Evolutionary conservation across 2,113 vertebrate genomes (phyloP).

Genomic region (Thalassarche chlororhynchos): DNA sequence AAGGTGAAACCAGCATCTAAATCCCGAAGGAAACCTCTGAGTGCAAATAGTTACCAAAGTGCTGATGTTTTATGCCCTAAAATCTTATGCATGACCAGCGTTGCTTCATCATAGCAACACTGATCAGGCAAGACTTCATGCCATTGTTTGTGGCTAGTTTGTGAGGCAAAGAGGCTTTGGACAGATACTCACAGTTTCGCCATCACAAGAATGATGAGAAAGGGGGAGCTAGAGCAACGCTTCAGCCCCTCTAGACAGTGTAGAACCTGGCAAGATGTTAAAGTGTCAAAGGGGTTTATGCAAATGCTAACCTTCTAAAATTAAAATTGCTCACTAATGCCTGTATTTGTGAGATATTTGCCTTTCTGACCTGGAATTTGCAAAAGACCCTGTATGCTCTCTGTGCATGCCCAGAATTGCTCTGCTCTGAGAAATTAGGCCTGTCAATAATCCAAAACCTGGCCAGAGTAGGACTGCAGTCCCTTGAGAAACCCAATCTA

Average conservation of each 20-base stretch:
- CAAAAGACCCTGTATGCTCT: accelerated
- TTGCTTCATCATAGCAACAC: not conserved
- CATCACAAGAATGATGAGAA: not conserved
- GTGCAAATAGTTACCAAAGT: not conserved
- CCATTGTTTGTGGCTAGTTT: not conserved
- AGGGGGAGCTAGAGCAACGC: not conserved
- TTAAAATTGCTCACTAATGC: not conserved
- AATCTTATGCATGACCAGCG: not conserved
- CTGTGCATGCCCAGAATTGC: not conserved
- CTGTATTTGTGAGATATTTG: not conserved
- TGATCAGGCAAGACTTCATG: not conserved
- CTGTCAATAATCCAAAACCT: not conserved
- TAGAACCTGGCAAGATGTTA: not conserved
- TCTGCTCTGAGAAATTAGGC: not conserved
- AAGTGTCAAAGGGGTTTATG: not conserved
- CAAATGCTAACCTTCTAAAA: not conserved
- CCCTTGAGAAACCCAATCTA: not conserved
- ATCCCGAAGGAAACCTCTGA: not conserved
- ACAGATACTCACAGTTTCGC: not conserved
- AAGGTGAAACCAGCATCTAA: not conserved
- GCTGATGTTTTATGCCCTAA: not conserved
- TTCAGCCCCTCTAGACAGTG: not conserved
- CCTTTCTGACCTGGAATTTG: not conserved
- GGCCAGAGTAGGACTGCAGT: not conserved
- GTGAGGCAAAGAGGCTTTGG: not conserved